Percentiles rank a stretch among this genome's conserved stretches.
Conservation (phyloP, 2,888 invertebrate genomes). For the Drosophila ezoana region DNA sequence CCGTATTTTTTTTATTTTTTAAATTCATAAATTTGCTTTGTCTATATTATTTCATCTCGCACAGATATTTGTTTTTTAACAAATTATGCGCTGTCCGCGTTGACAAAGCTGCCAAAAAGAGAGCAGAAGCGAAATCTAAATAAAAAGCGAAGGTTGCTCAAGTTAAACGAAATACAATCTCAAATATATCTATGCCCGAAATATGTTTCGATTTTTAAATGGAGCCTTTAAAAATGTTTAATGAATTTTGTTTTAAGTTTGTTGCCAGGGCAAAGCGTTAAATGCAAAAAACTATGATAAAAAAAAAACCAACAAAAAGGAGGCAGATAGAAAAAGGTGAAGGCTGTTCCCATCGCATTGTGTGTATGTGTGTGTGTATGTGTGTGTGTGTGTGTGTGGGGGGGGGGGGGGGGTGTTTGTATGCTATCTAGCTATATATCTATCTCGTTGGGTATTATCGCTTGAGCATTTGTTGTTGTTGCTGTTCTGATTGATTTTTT, state of each 20-base stretch:
- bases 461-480: slow-evolving; percentile 26
- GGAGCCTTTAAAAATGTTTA: neutral
- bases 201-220: slow-evolving; percentile 12
- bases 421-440: slow-evolving; percentile 25
- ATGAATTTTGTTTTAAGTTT: slow-evolving; percentile 4
- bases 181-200: neutral
- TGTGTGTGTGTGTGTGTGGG: neutral
- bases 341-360: slow-evolving; percentile 31
- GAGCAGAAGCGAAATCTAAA: slow-evolving; percentile 23
- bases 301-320: slow-evolving; percentile 15
- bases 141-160: slow-evolving; percentile 41
- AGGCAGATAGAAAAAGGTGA: slow-evolving; percentile 43
- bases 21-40: slow-evolving; percentile 13
- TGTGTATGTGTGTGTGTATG: neutral
- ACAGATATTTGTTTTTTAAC: slow-evolving; percentile 28
- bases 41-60: slow-evolving; percentile 24
- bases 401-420: neutral
- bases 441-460: slow-evolving; percentile 27
- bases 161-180: slow-evolving; percentile 4
- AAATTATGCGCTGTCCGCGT: slow-evolving; percentile 43
- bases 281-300: slow-evolving; percentile 17
- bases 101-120: slow-evolving; percentile 47
- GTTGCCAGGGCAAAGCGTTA: slow-evolving; percentile 24
- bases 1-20: neutral
- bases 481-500: slow-evolving; percentile 35